Conservation (phyloP, 2,113 vertebrate genomes). For the Colistium nudipinnis region DNA sequence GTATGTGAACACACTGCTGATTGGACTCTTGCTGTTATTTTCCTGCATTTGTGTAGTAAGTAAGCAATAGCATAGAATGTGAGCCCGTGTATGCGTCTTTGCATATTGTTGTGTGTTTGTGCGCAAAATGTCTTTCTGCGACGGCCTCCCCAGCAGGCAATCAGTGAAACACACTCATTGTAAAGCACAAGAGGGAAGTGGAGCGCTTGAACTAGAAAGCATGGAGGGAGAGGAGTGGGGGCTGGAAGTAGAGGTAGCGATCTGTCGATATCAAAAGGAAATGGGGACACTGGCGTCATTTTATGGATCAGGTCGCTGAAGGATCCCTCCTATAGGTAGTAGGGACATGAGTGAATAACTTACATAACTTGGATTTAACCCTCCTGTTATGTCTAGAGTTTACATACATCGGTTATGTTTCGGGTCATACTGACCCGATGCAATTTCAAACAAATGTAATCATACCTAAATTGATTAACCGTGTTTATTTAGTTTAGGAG, state of each 20-base stretch:
- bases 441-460: too few relatives aligned
- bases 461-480: too few relatives aligned
- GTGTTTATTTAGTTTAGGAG: too few relatives aligned
- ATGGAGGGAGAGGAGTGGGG: slow-evolving; percentile 12
- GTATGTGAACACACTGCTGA: slow-evolving; percentile 24
- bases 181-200: slow-evolving; percentile 31
- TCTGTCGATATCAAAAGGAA: slow-evolving; percentile 61
- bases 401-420: too few relatives aligned
- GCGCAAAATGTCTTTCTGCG: slow-evolving; percentile 34
- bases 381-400: too few relatives aligned
- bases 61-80: neutral
- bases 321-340: slow-evolving; percentile 34
- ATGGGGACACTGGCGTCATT: slow-evolving; percentile 33
- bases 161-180: slow-evolving; percentile 37
- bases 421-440: too few relatives aligned
- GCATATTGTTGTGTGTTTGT: slow-evolving; percentile 28
- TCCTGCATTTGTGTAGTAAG: slow-evolving; percentile 8
- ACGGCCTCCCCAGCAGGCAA: slow-evolving; percentile 31
- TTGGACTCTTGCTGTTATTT: slow-evolving; percentile 23
- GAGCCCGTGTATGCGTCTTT: slow-evolving; percentile 8
- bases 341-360: slow-evolving; percentile 40
- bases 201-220: slow-evolving; percentile 45
- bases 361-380: too few relatives aligned
- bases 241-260: slow-evolving; percentile 41
- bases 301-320: slow-evolving; percentile 51